Conservation (phyloP, 2,113 vertebrate species). For the Neodontobutis hainanensis region DNA sequence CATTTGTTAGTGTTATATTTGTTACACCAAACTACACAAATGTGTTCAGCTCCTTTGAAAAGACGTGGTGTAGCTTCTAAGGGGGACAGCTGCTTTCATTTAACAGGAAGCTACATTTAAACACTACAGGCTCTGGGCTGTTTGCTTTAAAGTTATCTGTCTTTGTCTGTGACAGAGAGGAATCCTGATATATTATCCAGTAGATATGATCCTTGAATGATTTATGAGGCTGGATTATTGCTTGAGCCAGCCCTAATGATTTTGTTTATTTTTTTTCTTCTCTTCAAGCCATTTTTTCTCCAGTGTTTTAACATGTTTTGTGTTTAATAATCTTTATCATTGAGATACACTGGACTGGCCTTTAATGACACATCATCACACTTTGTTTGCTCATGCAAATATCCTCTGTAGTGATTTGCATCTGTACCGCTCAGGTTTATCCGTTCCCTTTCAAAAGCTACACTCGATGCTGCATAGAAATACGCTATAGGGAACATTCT, state of each 20-base stretch:
- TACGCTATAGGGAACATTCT: too few relatives aligned
- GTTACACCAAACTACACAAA: too few relatives aligned
- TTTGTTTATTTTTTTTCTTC: conserved; percentile 1
- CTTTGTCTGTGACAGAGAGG: conserved; percentile 23
- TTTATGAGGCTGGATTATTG: conserved; percentile 11
- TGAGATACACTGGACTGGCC: conserved; percentile 37
- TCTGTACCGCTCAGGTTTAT: background rate
- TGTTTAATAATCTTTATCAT: conserved; percentile 42
- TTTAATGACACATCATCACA: conserved; percentile 59
- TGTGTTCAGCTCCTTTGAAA: too few relatives aligned
- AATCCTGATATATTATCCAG: conserved; percentile 7
- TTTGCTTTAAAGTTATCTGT: conserved; percentile 53
- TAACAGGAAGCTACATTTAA: too few relatives aligned
- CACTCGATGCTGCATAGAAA: too few relatives aligned
- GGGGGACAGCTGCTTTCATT: conserved; percentile 1
- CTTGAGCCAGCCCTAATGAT: conserved; percentile 2
- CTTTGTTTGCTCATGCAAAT: conserved; percentile 58
- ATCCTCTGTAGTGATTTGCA: conserved; percentile 61
- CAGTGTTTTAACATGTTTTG: conserved; percentile 4
- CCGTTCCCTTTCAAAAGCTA: too few relatives aligned
- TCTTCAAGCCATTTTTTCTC: background rate
- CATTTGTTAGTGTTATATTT: too few relatives aligned
- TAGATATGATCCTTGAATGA: background rate
- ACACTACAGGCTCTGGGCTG: conserved; percentile 53
- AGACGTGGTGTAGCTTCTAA: too few relatives aligned